phyloP scores from a whole-genome alignment of 1,140 invertebrate species.

The Caenorhabditis elegans region WBcel235 BX284605.5:6020001-6020500 shows the following conservation, averaged over 20 bases:
- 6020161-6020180: too few relatives aligned
- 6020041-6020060: neutral
- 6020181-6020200: too few relatives aligned
- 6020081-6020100: neutral
- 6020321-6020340: neutral
- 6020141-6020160: too few relatives aligned
- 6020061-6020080: neutral
- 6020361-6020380: neutral
- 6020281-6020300: neutral
- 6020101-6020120: too few relatives aligned
- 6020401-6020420: neutral
- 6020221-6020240: too few relatives aligned
- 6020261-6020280: neutral
- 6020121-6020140: too few relatives aligned
- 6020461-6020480: neutral
- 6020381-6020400: neutral
- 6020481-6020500: neutral
- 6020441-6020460: neutral
- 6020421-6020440: slow-evolving; percentile 13
- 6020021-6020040: neutral
- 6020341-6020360: neutral
- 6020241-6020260: too few relatives aligned
- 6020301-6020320: neutral
- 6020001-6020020: slow-evolving; percentile 4
- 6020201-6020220: too few relatives aligned